A percentile compares a stretch with the other conserved stretches of the same genome.
phyloP scores from a whole-genome alignment of 2,888 invertebrate genomes.

The Epirrhoe tristata region DNA sequence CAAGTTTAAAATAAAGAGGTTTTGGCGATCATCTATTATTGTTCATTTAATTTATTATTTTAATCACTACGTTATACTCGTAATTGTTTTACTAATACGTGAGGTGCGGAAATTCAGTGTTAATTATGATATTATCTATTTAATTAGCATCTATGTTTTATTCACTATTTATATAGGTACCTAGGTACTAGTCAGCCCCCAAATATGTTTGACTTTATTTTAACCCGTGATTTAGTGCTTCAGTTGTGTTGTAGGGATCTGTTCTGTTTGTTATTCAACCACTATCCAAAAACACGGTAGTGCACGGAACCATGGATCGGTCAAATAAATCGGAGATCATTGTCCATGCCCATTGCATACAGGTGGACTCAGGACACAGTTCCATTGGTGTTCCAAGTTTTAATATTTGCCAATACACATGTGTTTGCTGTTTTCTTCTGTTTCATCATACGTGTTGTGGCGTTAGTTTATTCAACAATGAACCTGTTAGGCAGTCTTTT shows the following conservation, averaged over 20 bases:
- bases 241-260: constrained; percentile 5
- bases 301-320: constrained; percentile 29
- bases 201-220: not conserved
- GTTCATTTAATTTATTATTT: not conserved
- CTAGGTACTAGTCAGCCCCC: not conserved
- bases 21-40: not conserved
- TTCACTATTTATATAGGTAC: not conserved
- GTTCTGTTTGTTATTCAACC: constrained; percentile 19
- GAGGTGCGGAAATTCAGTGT: no score
- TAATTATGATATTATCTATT: no score
- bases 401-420: not conserved
- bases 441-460: not conserved
- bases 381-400: not conserved
- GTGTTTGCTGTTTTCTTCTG: not conserved
- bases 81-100: no score
- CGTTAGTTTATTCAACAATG: not conserved
- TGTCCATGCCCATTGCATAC: constrained; percentile 26
- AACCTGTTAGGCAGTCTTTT: no score
- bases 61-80: no score
- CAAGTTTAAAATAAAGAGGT: not conserved
- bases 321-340: constrained; percentile 39
- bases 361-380: not conserved
- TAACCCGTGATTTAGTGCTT: constrained; percentile 4
- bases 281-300: constrained; percentile 15
- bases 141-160: no score